phyloP scores from a whole-genome alignment of 2,888 invertebrate species.

The Rhamnusium bicolor region DNA sequence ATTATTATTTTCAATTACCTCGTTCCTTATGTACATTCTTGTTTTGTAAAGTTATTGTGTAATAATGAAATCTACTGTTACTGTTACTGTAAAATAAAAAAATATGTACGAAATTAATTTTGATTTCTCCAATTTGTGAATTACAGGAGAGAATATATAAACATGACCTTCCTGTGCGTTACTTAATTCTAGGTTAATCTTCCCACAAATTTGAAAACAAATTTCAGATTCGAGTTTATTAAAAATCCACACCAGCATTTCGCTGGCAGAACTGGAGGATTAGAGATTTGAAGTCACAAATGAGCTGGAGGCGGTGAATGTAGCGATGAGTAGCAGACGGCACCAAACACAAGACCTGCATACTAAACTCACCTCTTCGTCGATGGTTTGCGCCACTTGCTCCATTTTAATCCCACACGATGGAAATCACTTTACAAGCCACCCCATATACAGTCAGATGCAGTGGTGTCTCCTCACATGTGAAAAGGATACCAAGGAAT shows the following conservation, averaged over 20 bases:
- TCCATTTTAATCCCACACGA: constrained; percentile 56
- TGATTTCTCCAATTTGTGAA: background rate
- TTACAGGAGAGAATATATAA: constrained; percentile 22
- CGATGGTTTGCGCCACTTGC: constrained; percentile 53
- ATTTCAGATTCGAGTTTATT: constrained; percentile 36
- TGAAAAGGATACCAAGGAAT: too few relatives aligned
- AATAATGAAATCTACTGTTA: too few relatives aligned
- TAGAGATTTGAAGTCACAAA: constrained; percentile 54
- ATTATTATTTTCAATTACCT: too few relatives aligned
- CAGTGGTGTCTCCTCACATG: constrained; percentile 16
- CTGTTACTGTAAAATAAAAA: background rate
- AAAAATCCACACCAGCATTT: constrained; percentile 34
- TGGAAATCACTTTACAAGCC: constrained; percentile 56
- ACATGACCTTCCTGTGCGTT: background rate
- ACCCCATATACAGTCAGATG: background rate
- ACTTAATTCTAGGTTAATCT: constrained; percentile 34
- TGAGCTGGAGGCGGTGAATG: constrained; percentile 55
- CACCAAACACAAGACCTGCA: constrained; percentile 62
- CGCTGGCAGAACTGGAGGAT: constrained; percentile 45
- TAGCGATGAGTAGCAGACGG: constrained; percentile 67
- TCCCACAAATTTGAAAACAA: constrained; percentile 18
- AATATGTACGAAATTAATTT: background rate
- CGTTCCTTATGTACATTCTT: too few relatives aligned
- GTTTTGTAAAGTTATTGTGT: too few relatives aligned
- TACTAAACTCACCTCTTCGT: constrained; percentile 61